phyloP scores from a whole-genome alignment of 2,113 vertebrate genomes.

The Phycodurus eques region DNA sequence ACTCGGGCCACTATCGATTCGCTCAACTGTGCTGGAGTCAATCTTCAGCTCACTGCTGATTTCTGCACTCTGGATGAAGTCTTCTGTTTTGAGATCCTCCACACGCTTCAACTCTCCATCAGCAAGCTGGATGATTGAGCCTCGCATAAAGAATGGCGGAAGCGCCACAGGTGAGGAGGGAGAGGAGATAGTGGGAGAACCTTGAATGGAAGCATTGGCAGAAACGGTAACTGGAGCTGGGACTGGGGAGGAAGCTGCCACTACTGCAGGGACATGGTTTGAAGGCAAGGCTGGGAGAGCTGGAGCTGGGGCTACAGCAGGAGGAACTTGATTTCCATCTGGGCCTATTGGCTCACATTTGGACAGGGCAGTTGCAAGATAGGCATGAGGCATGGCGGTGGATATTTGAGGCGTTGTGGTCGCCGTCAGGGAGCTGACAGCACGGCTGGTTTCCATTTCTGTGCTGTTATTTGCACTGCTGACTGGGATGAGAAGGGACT shows the following conservation, averaged over 20 bases:
- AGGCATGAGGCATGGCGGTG: slow-evolving; percentile 90
- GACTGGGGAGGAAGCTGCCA: slow-evolving; percentile 61
- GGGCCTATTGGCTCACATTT: slow-evolving; percentile 81
- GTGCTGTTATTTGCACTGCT: slow-evolving; percentile 62
- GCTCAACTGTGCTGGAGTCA: slow-evolving; percentile 96
- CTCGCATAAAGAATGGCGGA: slow-evolving; percentile 94
- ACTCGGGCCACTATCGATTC: slow-evolving; percentile 88
- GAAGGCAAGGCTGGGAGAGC: slow-evolving; percentile 78
- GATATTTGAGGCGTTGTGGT: slow-evolving; percentile 80
- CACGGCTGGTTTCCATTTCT: slow-evolving; percentile 79
- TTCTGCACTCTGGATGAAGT: slow-evolving; percentile 98
- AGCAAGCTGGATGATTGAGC: slow-evolving; percentile 96
- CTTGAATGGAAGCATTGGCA: slow-evolving; percentile 56
- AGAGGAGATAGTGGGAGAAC: slow-evolving; percentile 82
- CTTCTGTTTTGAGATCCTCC: slow-evolving; percentile 96
- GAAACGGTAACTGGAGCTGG: slow-evolving; percentile 57
- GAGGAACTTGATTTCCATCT: slow-evolving; percentile 47
- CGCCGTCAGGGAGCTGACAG: slow-evolving; percentile 80
- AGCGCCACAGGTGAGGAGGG: slow-evolving; percentile 78
- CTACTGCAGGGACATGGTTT: slow-evolving; percentile 47
- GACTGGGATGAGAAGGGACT: slow-evolving; percentile 92
- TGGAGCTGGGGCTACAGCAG: slow-evolving; percentile 59
- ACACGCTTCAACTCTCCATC: slow-evolving; percentile 96
- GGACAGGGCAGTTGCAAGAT: slow-evolving; percentile 86
- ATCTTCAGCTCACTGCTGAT: slow-evolving; percentile 97